These are phyloP conservation scores for Esperia sulphurella DNA, from an alignment of 2,888 invertebrate genomes.

Conservation along the genomic window DNA sequence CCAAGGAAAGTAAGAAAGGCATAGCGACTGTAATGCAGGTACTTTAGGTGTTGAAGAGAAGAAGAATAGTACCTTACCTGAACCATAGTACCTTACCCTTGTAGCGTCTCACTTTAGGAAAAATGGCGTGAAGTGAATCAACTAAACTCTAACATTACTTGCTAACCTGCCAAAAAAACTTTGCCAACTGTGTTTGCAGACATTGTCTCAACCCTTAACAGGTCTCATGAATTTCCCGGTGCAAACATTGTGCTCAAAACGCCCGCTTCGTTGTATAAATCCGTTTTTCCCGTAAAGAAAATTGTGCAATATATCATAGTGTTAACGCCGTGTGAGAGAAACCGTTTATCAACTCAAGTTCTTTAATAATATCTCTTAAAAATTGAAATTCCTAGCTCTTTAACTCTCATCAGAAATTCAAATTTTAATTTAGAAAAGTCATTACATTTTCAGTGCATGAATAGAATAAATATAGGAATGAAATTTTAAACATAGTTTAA, in stretches of 20 bases:
- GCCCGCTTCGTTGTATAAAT: conserved; percentile 54
- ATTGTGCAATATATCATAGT: conserved; percentile 69
- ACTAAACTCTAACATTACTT: background rate
- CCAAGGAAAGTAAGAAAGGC: too few species aligned
- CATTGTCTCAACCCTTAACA: background rate
- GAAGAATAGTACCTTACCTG: too few species aligned
- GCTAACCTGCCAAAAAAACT: conserved; percentile 1
- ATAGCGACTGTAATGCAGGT: too few species aligned
- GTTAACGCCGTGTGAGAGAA: conserved; percentile 57
- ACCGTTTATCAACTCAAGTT: conserved; percentile 65
- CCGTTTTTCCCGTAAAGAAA: conserved; percentile 67
- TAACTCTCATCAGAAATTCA: too few species aligned
- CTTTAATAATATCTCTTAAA: conserved; percentile 36
- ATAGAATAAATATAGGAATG: too few species aligned
- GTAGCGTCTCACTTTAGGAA: too few species aligned
- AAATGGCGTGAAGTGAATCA: too few species aligned
- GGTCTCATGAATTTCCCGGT: conserved; percentile 13
- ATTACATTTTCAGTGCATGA: too few species aligned
- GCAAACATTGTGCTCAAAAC: conserved; percentile 40
- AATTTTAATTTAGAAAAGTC: too few species aligned
- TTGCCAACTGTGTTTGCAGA: background rate
- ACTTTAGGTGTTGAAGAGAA: too few species aligned
- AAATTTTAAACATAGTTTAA: too few species aligned
- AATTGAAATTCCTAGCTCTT: background rate
- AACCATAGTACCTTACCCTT: too few species aligned